Conservation (phyloP, 2,888 invertebrate genomes). For the Microdon myrmicae region DNA sequence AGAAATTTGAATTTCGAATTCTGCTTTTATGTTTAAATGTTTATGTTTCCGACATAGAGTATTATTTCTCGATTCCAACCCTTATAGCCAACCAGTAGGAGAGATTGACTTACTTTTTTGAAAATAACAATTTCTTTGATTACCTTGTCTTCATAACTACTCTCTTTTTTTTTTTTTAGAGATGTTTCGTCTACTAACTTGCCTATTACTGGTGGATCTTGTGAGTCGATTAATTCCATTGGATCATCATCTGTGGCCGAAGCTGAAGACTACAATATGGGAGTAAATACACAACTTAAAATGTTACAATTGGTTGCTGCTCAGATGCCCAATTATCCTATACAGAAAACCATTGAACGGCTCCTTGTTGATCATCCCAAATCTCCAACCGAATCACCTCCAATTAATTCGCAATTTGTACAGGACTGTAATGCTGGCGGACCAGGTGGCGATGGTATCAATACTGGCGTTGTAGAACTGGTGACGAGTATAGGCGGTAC, state of each 20-base stretch:
- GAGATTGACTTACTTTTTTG: too few species aligned
- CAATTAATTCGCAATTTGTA: conserved; percentile 35
- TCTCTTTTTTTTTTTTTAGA: too few species aligned
- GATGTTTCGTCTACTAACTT: conserved; percentile 42
- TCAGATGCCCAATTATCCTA: conserved; percentile 57
- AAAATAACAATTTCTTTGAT: too few species aligned
- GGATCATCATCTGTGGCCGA: conserved; percentile 52
- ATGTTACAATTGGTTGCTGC: conserved; percentile 65
- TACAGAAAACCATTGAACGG: conserved; percentile 60
- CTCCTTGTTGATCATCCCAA: conserved; percentile 67
- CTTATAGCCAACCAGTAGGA: too few species aligned
- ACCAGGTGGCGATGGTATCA: conserved; percentile 13
- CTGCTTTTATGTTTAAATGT: too few species aligned
- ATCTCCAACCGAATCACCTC: conserved; percentile 65
- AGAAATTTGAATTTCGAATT: too few species aligned
- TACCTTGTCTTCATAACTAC: too few species aligned
- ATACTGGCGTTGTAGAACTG: conserved; percentile 17
- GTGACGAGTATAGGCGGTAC: conserved; percentile 24
- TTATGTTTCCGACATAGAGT: too few species aligned
- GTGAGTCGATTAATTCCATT: conserved; percentile 56
- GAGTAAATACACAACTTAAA: conserved; percentile 58
- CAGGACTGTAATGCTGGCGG: conserved; percentile 28
- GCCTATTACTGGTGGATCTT: conserved; percentile 52
- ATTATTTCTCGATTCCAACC: too few species aligned
- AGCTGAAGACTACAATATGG: conserved; percentile 56